Evolutionary conservation across 2,797 vertebrate species (phyloP).

Genomic region (Monodelphis domestica): DNA sequence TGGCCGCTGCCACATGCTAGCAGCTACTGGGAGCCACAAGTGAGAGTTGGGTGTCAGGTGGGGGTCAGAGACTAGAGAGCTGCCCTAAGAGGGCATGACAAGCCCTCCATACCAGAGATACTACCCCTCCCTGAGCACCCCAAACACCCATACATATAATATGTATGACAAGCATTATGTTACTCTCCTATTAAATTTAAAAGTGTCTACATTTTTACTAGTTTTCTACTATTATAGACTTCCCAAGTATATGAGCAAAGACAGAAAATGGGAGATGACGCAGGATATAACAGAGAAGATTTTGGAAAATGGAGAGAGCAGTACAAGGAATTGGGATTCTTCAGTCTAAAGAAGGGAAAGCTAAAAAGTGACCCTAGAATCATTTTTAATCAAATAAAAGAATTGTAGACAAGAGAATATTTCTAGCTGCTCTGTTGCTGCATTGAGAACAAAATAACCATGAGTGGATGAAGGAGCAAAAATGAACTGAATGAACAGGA

Average conservation of each 20-base stretch:
- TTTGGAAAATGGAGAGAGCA: too few relatives aligned
- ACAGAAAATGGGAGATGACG: slow-evolving; percentile 42
- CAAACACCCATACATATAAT: too few relatives aligned
- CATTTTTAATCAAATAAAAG: background rate
- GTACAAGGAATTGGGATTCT: too few relatives aligned
- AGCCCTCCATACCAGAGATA: too few relatives aligned
- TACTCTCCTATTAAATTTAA: background rate
- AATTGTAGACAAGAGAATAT: background rate
- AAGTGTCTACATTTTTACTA: background rate
- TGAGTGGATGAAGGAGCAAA: background rate
- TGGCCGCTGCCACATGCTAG: too few relatives aligned
- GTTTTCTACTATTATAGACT: background rate
- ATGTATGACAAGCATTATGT: too few relatives aligned
- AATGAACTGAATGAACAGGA: background rate
- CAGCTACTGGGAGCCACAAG: too few relatives aligned
- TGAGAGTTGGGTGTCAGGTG: too few relatives aligned
- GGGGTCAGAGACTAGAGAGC: too few relatives aligned
- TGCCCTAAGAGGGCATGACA: too few relatives aligned
- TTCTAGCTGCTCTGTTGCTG: background rate
- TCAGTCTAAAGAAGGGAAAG: slow-evolving; percentile 34
- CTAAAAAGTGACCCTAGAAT: background rate
- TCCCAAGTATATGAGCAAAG: slow-evolving; percentile 10
- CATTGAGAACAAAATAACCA: background rate
- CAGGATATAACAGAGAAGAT: slow-evolving; percentile 23
- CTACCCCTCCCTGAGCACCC: too few relatives aligned